Conservation (phyloP, 2,113 vertebrate genomes). For the Odocoileus hemionus region DNA sequence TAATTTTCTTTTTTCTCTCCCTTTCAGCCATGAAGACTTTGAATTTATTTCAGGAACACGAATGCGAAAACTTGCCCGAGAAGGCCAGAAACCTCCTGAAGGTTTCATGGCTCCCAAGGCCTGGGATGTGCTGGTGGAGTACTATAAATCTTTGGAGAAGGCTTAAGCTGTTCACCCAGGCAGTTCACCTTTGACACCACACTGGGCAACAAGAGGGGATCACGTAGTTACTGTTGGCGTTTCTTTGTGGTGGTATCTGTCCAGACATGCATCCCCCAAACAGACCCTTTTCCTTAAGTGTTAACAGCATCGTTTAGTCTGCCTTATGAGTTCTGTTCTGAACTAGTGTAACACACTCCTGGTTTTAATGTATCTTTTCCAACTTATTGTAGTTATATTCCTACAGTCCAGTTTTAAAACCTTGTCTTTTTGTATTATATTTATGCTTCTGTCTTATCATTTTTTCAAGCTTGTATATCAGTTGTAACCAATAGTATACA, state of each 20-base stretch:
- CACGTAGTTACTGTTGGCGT: conserved; percentile 68
- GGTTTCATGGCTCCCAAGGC: conserved; percentile 98
- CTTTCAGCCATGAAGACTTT: conserved; percentile 92
- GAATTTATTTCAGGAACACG: conserved; percentile 99
- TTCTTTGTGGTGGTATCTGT: conserved; percentile 78
- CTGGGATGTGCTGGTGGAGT: conserved; percentile 94
- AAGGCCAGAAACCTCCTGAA: conserved; percentile 93
- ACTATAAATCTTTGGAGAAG: conserved; percentile 95
- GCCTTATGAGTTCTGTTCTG: conserved; percentile 76
- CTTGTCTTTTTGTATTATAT: conserved; percentile 73
- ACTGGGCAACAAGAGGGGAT: conserved; percentile 75
- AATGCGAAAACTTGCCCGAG: conserved; percentile 95
- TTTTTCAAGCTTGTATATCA: conserved; percentile 67
- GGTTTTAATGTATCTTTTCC: conserved; percentile 77
- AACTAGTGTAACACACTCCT: conserved; percentile 76
- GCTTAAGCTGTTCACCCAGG: conserved; percentile 77
- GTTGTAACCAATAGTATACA: conserved; percentile 46
- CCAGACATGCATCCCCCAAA: conserved; percentile 71
- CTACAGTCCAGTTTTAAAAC: conserved; percentile 76
- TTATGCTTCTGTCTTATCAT: conserved; percentile 72
- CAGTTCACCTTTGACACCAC: conserved; percentile 68
- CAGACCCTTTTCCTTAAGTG: conserved; percentile 72
- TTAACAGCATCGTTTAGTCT: conserved; percentile 69
- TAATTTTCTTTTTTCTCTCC: background rate
- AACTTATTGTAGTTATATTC: conserved; percentile 76